These are phyloP conservation scores for Palaemon carinicauda DNA, from an alignment of 1,140 invertebrate species.

Conservation along the genomic window DNA sequence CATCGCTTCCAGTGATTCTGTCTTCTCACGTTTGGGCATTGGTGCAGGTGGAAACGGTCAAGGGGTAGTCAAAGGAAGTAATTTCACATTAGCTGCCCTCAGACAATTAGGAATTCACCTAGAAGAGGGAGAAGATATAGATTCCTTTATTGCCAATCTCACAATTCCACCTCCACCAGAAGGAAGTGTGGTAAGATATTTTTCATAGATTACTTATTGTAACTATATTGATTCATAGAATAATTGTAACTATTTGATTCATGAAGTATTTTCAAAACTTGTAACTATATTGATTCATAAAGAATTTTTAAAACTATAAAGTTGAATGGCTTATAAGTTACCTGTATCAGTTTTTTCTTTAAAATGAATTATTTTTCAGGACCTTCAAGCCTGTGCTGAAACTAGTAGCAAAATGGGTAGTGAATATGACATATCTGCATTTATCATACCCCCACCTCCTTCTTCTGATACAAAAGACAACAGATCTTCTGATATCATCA, in stretches of 20 bases:
- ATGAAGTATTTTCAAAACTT: too few species aligned
- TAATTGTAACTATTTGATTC: too few species aligned
- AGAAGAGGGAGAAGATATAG: slow-evolving; percentile 68
- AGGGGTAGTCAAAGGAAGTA: neutral
- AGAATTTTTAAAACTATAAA: neutral
- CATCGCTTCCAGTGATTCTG: slow-evolving; percentile 23
- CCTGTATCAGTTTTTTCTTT: slow-evolving; percentile 61
- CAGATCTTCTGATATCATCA: slow-evolving; percentile 54
- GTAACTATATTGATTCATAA: too few species aligned
- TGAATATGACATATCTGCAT: slow-evolving; percentile 55
- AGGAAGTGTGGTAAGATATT: slow-evolving; percentile 39
- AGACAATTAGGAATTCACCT: slow-evolving; percentile 60
- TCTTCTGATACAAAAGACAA: slow-evolving; percentile 48
- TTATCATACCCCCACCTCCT: slow-evolving; percentile 50
- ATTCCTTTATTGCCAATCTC: slow-evolving; percentile 83
- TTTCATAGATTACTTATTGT: neutral
- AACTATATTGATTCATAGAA: too few species aligned
- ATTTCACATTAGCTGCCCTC: slow-evolving; percentile 56
- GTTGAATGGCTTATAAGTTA: neutral
- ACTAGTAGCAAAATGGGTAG: slow-evolving; percentile 22
- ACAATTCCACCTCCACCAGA: slow-evolving; percentile 76
- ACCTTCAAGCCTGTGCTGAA: slow-evolving; percentile 39
- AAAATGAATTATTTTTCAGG: neutral
- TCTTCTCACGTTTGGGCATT: slow-evolving; percentile 1
- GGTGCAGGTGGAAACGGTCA: neutral